These are phyloP conservation scores for Mesodorylaimus sp. DNA, from an alignment of 2,888 invertebrate genomes.

Conservation along the genomic window DNA sequence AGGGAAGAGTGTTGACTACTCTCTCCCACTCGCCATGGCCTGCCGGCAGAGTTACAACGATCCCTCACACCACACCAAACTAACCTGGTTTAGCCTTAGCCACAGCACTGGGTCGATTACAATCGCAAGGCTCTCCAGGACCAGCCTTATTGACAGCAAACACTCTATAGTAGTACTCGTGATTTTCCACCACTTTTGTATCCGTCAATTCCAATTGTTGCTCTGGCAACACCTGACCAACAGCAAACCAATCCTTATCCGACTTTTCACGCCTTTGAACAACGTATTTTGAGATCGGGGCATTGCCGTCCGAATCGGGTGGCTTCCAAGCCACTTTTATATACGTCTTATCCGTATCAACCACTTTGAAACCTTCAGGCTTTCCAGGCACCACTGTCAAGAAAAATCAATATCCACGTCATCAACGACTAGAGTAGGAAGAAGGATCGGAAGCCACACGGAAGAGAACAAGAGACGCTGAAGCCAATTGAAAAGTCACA, in stretches of 20 bases:
- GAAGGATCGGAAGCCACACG: no score
- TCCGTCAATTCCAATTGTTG: constrained; percentile 18
- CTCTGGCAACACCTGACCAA: constrained; percentile 19
- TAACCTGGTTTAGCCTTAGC: constrained; percentile 24
- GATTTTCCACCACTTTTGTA: constrained; percentile 30
- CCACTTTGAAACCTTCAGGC: constrained; percentile 31
- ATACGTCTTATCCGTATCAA: constrained; percentile 25
- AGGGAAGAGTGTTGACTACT: no score
- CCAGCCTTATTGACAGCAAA: constrained; percentile 78
- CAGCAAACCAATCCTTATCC: constrained; percentile 28
- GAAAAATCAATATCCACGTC: not conserved
- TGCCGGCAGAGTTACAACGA: no score
- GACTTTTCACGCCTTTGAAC: constrained; percentile 31
- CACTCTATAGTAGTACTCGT: constrained; percentile 30
- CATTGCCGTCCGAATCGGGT: constrained; percentile 21
- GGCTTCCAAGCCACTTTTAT: constrained; percentile 26
- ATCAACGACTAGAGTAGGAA: not conserved
- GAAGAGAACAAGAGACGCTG: no score
- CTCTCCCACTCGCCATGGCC: no score
- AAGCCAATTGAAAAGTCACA: no score
- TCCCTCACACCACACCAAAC: no score
- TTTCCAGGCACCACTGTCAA: constrained; percentile 33
- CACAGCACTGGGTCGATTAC: constrained; percentile 16
- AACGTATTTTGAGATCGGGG: constrained; percentile 26
- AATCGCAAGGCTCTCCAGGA: constrained; percentile 58